Evolutionary conservation across 1,140 invertebrate species (phyloP), one percentile per base, ranked within the genome.

Genomic region (Argopecten irradians): DNA sequence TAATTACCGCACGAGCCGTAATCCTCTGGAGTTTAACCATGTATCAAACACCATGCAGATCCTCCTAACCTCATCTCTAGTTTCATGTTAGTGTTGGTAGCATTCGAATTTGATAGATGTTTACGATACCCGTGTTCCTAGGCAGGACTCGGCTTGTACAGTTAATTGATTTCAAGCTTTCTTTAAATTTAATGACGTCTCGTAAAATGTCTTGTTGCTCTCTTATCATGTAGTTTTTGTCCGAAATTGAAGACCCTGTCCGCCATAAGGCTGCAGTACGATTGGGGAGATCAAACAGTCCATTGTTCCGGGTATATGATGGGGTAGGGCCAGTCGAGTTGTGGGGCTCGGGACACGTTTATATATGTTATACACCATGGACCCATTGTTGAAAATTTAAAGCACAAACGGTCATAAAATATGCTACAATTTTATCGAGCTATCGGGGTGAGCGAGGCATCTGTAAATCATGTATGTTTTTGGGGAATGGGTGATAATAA

Each of bases 381-480:
- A 8, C 28, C 55, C n/a, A 28, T 71, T 71, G n/a, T 71, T 28
- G 55, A n/a, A 11, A 71, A 71, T 71, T 71, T 28, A 71, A 71
- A 71, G 55, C n/a, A 71, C 55, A 71, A 71, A 71, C n/a, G 55
- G n/a, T 28, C 22, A 71, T n/a, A 71, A 71, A 71, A 71, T 71
- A 71, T 71, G 55, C n/a, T 71, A 71, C 55, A 71, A 71, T 71
- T 71, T 71, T 71, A 71, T 71, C 55, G 55, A 71, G 55, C n/a
- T 71, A 71, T 71, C 55, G 22, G 55, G 55, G 22, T 71, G 55
- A 71, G 55, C 55, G 22, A 71, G 1, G 22, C 16, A 7, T 71
- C 22, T 71, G 55, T 71, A 71, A 71, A 71, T 71, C 55, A 71
- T 71, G 55, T 71, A 28, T 71, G n/a, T 71, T 71, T 28, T 71